Base-by-base conservation (phyloP, 2,888 invertebrate genomes). In the Bibio marci region DNA sequence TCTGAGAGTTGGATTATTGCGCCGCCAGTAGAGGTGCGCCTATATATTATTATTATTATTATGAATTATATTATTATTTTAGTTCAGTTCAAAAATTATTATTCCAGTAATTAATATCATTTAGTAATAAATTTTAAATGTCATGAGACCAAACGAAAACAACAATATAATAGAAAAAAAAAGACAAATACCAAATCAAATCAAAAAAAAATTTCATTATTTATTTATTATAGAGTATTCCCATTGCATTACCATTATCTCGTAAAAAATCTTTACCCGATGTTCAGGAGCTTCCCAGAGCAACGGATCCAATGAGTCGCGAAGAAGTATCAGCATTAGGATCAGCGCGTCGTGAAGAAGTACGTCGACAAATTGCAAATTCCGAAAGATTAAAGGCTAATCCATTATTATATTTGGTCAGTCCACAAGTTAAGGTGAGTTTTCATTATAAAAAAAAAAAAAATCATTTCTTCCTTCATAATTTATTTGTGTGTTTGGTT, bases 191-290 rank as follows among this genome's bases (percentile, higher is more conserved):
- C n/a, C n/a, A n/a, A n/a, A n/a, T n/a, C n/a, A n/a, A n/a, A n/a
- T n/a, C n/a, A n/a, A n/a, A n/a, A n/a, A n/a, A n/a, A n/a, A n/a
- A n/a, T n/a, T n/a, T n/a, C n/a, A n/a, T n/a, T n/a, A n/a, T n/a
- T n/a, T n/a, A n/a, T n/a, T n/a, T n/a, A n/a, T n/a, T n/a, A 44
- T 68, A 86, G 83, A 80, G 77, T 66, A 64, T 82, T 60, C 80
- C 80, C 57, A 76, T 76, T 48, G 76, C 76, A 56, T 75, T 78
- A 58, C 72, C 81, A 51, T 70, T 90, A 52, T 87, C 86, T 65
- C 74, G 88, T 51, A 91, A 94, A 67, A 97, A 97, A 65, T 95
- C 94, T 49, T 74, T 98, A 65, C 97, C 97, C 39, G 95, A 97
- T 66, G 80, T 90, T 54, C 83, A 85, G 54, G 79, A 77, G 45